A percentile compares a stretch with the other conserved stretches of the same genome.
phyloP scores from a whole-genome alignment of 2,797 vertebrate species.

The Hydrophis major region DNA sequence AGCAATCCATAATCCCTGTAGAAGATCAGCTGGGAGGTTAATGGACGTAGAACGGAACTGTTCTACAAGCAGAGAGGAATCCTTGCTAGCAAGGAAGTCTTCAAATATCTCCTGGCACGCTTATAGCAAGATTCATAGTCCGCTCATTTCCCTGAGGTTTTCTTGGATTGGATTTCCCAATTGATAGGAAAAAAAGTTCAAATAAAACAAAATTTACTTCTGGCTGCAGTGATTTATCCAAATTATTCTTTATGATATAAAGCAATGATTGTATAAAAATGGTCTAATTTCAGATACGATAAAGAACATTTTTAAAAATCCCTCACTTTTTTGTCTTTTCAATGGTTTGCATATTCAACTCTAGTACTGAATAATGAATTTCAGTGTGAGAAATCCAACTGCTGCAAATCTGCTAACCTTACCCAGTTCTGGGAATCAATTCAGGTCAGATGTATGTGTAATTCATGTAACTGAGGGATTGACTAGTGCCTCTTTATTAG shows the following conservation, averaged over 20 bases:
- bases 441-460: neutral
- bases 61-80: neutral
- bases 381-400: neutral
- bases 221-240: neutral
- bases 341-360: neutral
- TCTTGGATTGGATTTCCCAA: neutral
- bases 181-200: neutral
- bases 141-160: neutral
- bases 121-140: neutral
- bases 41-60: neutral
- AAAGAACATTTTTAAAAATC: neutral
- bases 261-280: neutral
- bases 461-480: neutral
- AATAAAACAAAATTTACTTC: neutral
- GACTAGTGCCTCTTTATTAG: neutral
- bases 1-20: neutral
- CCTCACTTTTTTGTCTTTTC: neutral
- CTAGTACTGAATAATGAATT: neutral
- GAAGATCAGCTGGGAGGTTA: neutral
- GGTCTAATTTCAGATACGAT: neutral
- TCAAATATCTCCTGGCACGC: neutral
- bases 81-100: neutral
- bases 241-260: neutral
- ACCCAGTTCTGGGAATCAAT: neutral
- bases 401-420: neutral